Evolutionary conservation across 2,113 vertebrate species (phyloP).

Genomic region (human (Homo sapiens)): GRCh38 chr6:11872501-11873000

Average conservation of each 20-base stretch:
- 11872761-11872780: not conserved
- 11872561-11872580: not conserved
- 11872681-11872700: not conserved
- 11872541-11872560: not conserved
- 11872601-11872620: not conserved
- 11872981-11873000: too few species aligned
- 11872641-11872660: not conserved
- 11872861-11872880: conserved; percentile 4
- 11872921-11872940: not conserved
- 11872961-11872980: not conserved
- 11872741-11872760: not conserved
- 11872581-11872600: not conserved
- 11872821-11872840: not conserved
- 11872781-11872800: not conserved
- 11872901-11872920: conserved; percentile 27
- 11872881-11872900: not conserved
- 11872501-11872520: not conserved
- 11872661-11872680: not conserved
- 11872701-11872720: too few species aligned
- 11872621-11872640: not conserved
- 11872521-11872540: not conserved
- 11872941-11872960: not conserved
- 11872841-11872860: not conserved
- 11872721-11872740: not conserved
- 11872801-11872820: conserved; percentile 13